Conservation (phyloP, 2,888 invertebrate genomes). For the Microdon myrmicae region DNA sequence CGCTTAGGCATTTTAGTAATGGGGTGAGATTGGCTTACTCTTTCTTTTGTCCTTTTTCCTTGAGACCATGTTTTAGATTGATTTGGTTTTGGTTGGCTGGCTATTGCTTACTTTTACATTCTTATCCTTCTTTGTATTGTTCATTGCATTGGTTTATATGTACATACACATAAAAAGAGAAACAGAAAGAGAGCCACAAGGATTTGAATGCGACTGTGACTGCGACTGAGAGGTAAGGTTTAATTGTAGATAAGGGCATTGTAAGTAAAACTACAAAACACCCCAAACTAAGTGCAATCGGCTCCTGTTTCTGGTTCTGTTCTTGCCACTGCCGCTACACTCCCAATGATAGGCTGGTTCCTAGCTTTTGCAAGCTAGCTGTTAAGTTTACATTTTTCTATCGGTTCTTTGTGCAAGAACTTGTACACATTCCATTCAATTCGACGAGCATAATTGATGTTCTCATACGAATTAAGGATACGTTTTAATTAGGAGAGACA, state of each 20-base stretch:
- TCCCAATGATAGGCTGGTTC: too few relatives aligned
- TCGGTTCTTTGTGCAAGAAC: too few relatives aligned
- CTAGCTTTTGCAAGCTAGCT: too few relatives aligned
- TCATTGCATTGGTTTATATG: slow-evolving; percentile 11
- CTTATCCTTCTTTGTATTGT: slow-evolving; percentile 1
- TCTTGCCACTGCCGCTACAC: too few relatives aligned
- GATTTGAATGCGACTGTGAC: neutral
- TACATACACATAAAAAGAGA: too few relatives aligned
- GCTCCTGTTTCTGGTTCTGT: slow-evolving; percentile 3
- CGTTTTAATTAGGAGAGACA: too few relatives aligned
- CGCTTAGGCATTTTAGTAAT: slow-evolving; percentile 5
- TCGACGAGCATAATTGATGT: too few relatives aligned
- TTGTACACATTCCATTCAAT: too few relatives aligned
- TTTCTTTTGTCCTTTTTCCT: slow-evolving; percentile 26
- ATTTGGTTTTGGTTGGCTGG: slow-evolving; percentile 46
- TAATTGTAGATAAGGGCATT: slow-evolving; percentile 23
- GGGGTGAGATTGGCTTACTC: slow-evolving; percentile 30
- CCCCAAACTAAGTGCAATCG: neutral
- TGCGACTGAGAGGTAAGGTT: neutral
- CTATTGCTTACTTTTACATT: slow-evolving; percentile 26
- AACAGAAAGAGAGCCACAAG: too few relatives aligned
- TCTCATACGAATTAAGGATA: too few relatives aligned
- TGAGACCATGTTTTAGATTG: slow-evolving; percentile 24
- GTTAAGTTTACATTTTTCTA: too few relatives aligned
- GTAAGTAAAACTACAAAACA: slow-evolving; percentile 4